phyloP scores from a whole-genome alignment of 2,113 vertebrate species.

The Psittacara wagleri region DNA sequence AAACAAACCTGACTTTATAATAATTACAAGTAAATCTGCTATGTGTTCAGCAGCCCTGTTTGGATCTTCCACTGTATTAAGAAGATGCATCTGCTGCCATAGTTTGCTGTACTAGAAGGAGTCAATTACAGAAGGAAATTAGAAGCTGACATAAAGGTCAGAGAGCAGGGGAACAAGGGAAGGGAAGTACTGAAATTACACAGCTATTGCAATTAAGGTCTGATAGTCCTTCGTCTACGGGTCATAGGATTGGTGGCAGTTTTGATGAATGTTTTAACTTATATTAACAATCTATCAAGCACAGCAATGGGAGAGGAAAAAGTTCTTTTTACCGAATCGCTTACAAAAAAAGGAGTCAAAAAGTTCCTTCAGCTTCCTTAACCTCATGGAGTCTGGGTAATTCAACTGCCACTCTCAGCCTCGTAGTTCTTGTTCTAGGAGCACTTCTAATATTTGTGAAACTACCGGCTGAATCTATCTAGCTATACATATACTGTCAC shows the following conservation, averaged over 20 bases:
- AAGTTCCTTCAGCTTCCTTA: not conserved
- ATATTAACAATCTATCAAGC: not conserved
- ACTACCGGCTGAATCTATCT: not conserved
- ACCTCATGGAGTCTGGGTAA: not conserved
- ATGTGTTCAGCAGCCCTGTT: not conserved
- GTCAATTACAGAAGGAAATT: constrained; percentile 46
- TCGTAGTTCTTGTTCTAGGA: not conserved
- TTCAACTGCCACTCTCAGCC: not conserved
- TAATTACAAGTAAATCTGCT: not conserved
- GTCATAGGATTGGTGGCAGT: not conserved
- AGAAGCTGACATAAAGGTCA: constrained; percentile 25
- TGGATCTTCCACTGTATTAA: not conserved
- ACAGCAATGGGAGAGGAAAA: not conserved
- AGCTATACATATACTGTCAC: not conserved
- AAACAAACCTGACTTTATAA: not conserved
- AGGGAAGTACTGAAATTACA: constrained; percentile 20
- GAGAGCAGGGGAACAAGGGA: not conserved
- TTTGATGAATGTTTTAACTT: constrained; percentile 37
- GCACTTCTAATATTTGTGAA: not conserved
- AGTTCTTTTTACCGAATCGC: not conserved
- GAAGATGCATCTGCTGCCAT: not conserved
- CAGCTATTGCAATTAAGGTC: constrained; percentile 24
- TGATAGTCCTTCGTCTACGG: not conserved
- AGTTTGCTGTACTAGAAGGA: not conserved
- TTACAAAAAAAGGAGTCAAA: not conserved